Conservation (phyloP, 2,888 invertebrate genomes). For the Dryobotodes eremita region DNA sequence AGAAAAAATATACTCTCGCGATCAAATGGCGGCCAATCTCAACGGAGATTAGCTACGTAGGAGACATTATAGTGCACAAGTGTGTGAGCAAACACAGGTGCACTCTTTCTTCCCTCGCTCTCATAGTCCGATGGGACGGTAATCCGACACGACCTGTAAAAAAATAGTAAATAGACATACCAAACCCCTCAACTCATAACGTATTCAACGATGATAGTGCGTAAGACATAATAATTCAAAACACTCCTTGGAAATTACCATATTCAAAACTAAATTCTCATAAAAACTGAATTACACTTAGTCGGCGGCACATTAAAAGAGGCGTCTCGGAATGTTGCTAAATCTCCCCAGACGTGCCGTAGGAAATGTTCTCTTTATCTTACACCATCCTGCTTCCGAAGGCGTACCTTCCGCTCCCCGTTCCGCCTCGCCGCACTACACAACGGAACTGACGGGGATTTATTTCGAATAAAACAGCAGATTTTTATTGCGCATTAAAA, state of each 20-base stretch:
- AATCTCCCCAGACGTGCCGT: slow-evolving; percentile 87
- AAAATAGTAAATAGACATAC: background rate
- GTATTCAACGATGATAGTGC: background rate
- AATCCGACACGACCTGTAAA: background rate
- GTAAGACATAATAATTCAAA: background rate
- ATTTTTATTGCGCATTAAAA: slow-evolving; percentile 70
- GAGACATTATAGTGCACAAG: background rate
- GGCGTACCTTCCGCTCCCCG: slow-evolving; percentile 84
- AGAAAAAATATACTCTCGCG: background rate
- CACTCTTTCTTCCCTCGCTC: background rate
- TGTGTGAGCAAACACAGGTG: background rate
- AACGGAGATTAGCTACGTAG: background rate
- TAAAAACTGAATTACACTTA: slow-evolving; percentile 77
- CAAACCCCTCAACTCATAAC: background rate
- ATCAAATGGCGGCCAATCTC: background rate
- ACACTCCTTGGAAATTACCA: slow-evolving; percentile 27
- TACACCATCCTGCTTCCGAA: slow-evolving; percentile 89
- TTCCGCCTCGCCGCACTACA: slow-evolving; percentile 84
- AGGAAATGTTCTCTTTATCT: slow-evolving; percentile 91
- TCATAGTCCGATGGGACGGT: background rate
- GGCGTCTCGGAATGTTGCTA: slow-evolving; percentile 85
- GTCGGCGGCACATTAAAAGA: slow-evolving; percentile 75
- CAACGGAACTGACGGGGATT: slow-evolving; percentile 85
- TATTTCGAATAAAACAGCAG: slow-evolving; percentile 82
- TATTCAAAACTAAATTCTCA: slow-evolving; percentile 49